Conservation (phyloP, 2,113 vertebrate genomes). For the Pagrus major region DNA sequence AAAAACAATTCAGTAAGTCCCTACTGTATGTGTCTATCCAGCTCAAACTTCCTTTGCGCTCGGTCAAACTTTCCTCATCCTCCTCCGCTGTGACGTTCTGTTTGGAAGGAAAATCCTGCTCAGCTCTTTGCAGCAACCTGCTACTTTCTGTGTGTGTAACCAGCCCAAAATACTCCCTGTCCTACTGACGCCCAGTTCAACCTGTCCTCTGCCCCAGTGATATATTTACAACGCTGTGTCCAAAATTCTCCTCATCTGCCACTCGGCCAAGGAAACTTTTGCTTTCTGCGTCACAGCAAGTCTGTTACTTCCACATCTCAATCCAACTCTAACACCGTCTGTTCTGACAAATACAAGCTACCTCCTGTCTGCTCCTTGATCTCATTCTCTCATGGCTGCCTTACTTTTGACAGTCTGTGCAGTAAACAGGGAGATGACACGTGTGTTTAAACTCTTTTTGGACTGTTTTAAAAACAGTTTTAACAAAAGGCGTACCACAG, state of each 20-base stretch:
- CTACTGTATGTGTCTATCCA: background rate
- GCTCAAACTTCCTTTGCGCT: constrained; percentile 11
- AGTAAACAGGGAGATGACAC: constrained; percentile 26
- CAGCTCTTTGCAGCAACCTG: constrained; percentile 47
- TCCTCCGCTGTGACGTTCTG: constrained; percentile 22
- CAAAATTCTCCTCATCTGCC: constrained; percentile 23
- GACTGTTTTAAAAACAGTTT: accelerated
- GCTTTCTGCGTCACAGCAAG: constrained; percentile 55
- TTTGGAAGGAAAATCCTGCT: constrained; percentile 60
- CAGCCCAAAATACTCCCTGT: constrained; percentile 51
- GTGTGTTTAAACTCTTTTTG: constrained; percentile 1
- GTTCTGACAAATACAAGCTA: constrained; percentile 33
- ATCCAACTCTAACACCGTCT: constrained; percentile 50
- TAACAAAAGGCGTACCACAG: constrained; percentile 20
- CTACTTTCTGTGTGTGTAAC: constrained; percentile 35
- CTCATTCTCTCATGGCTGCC: constrained; percentile 38
- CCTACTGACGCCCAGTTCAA: constrained; percentile 55
- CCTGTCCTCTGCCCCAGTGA: constrained; percentile 22
- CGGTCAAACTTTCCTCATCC: constrained; percentile 29
- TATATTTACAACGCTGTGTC: constrained; percentile 38
- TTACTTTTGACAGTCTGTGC: constrained; percentile 2
- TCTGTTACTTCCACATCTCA: constrained; percentile 58
- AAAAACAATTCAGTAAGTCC: too few species aligned
- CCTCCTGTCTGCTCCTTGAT: constrained; percentile 49
- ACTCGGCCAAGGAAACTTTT: constrained; percentile 61